Evolutionary conservation across 2,113 vertebrate genomes (phyloP), one percentile per base, ranked within the genome.

Genomic region (Glaucidium brasilianum): DNA sequence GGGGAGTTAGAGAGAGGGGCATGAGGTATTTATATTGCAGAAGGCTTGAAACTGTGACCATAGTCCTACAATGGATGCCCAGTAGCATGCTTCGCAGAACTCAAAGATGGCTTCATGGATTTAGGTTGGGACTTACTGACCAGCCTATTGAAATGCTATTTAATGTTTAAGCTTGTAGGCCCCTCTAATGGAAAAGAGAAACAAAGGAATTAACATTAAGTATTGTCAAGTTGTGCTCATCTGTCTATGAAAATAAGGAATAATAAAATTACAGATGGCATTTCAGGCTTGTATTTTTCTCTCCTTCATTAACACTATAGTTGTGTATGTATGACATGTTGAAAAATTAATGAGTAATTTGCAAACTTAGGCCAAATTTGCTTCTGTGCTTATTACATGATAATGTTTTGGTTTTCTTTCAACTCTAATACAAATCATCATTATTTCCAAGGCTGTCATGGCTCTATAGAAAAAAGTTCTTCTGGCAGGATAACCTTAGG

Each of bases 401-500:
- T 39, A 56, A 27, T 62, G 15, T 47, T 89, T 76, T 53, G 4
- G 27, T 94, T 50, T 43, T 76, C 39, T 47, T 76, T 72, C 60
- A 94, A 56, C 64, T 45, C 45, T 94, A 64, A 96, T 5, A 3
- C 43, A 56, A 81, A 59, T 82, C 11, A 34, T 88, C 4, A 6
- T 95, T 75, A 17, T 80, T 80, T 93, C 83, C 32, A 88, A 99
- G 99, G 99, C 68, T 99, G 99, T 92, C 99, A 99, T 2, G 99
- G 99, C 56, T 99, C 99, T 3, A 98, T 99, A 96, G 99, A 99
- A 94, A 99, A 99, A 97, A 99, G 98, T 39, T 99, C 99, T 5
- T 99, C 99, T 4, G 99, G 99, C 56, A 97, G 99, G 53, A 98
- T 99, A 95, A 99, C 99, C 6, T 97, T 99, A 18, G 99, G 99